Evolutionary conservation across 1,140 invertebrate species (phyloP).

Genomic region (Ctenoplectra terminalis): DNA sequence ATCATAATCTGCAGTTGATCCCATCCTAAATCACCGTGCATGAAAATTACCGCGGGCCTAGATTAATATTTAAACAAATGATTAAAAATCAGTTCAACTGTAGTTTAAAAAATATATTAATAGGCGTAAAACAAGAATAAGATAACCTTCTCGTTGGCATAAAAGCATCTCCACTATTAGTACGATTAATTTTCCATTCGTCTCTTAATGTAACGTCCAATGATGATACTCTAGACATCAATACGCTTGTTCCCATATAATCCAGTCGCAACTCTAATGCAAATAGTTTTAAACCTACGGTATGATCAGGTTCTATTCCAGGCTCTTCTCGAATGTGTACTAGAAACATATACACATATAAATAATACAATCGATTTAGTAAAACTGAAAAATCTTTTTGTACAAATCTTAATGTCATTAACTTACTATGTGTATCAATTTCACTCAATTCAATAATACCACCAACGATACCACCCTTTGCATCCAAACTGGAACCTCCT

Average conservation of each 20-base stretch:
- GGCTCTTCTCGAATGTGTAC: constrained; percentile 95
- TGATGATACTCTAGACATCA: constrained; percentile 94
- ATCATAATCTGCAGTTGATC: constrained; percentile 98
- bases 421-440: constrained; percentile 92
- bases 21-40: constrained; percentile 96
- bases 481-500: constrained; percentile 95
- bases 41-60: constrained; percentile 95
- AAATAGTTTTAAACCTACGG: constrained; percentile 91
- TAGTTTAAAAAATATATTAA: neutral
- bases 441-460: constrained; percentile 95
- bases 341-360: constrained; percentile 65
- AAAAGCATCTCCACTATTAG: constrained; percentile 80
- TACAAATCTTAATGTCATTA: constrained; percentile 26
- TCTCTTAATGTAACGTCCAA: constrained; percentile 91
- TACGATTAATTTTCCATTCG: constrained; percentile 89
- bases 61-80: neutral
- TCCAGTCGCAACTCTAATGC: constrained; percentile 95
- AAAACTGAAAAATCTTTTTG: constrained; percentile 15
- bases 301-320: constrained; percentile 94
- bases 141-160: constrained; percentile 84
- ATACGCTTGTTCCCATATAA: constrained; percentile 97
- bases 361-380: neutral
- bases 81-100: constrained; percentile 18
- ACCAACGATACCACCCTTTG: constrained; percentile 97
- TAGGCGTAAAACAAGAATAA: neutral